Base-by-base conservation (phyloP, 2,113 vertebrate species). In the Petaurus breviceps region DNA sequence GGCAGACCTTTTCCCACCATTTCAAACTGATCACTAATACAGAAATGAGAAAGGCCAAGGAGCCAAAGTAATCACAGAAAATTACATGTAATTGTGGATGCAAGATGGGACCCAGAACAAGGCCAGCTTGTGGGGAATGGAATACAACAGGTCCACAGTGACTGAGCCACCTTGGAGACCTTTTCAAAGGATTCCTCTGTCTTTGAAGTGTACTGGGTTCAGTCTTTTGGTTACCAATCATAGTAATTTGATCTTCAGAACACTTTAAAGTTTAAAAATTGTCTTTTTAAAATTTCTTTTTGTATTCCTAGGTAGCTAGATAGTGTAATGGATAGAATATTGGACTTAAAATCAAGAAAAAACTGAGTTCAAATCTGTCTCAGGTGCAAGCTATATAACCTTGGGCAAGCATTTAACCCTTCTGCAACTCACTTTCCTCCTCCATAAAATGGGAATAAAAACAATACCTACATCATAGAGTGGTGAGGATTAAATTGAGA, bases 131-230 rank as follows among this genome's bases (percentile, higher is more conserved):
- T 50, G 28, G 31, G 51, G 89, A 43, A 16, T 8, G 3, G 68
- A 10, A 22, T 50, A 26, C 0, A 4, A 1, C 4, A 0, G 50
- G 3, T 0, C 0, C 0, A 3, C 47, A 51, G 25, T 3, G 22
- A 0, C 51, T 1, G 43, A 8, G 28, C 25, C 51, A 0, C 16
- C 46, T 24, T 43, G 37, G 31, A 1, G 22, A 16, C 24, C 8
- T 8, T 0, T 57, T 55, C 23, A 28, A 9, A 43, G 0, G 26
- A 37, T 19, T 51, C 12, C 46, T 43, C 68, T 2, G 8, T 1
- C 24, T 94, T 90, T 16, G 1, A 25, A 3, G 25, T 14, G 19
- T 7, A 26, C 22, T n/a, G 55, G n/a, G 28, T 11, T 7, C 0
- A 68, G 3, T 25, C 19, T 90, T 91, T 89, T 31, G 51, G 46